Evolutionary conservation across 2,888 invertebrate genomes (phyloP).

Genomic region (Portevinia maculata): DNA sequence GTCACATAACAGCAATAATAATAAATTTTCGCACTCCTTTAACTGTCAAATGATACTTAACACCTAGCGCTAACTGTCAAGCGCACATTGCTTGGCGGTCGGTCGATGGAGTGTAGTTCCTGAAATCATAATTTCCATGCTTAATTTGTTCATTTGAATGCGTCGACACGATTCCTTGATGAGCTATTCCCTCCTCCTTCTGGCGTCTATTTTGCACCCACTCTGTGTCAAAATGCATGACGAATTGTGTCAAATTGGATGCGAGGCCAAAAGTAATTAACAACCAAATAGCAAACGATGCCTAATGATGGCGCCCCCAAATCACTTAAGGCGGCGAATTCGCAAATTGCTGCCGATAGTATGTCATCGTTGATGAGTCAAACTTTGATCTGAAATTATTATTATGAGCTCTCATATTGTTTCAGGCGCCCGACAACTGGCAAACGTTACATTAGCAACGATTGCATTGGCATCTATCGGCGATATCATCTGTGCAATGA

Average conservation of each 20-base stretch:
- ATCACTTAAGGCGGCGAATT: slow-evolving; percentile 58
- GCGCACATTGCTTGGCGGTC: neutral
- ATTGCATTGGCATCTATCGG: slow-evolving; percentile 90
- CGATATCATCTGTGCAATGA: slow-evolving; percentile 93
- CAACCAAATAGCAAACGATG: slow-evolving; percentile 48
- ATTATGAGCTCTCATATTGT: slow-evolving; percentile 29
- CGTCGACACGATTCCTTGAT: slow-evolving; percentile 61
- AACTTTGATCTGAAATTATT: slow-evolving; percentile 37
- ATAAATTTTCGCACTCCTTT: slow-evolving; percentile 50
- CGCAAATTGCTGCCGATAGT: slow-evolving; percentile 38
- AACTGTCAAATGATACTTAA: slow-evolving; percentile 36
- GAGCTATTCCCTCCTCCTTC: slow-evolving; percentile 36
- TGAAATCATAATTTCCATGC: slow-evolving; percentile 57
- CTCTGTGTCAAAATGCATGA: slow-evolving; percentile 44
- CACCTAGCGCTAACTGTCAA: slow-evolving; percentile 21
- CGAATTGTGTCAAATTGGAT: slow-evolving; percentile 69
- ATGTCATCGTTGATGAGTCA: slow-evolving; percentile 64
- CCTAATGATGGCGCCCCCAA: slow-evolving; percentile 67
- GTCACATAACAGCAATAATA: slow-evolving; percentile 39
- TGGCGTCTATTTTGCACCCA: neutral
- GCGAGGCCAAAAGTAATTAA: slow-evolving; percentile 64
- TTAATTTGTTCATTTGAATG: slow-evolving; percentile 66
- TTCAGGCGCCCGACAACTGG: slow-evolving; percentile 76
- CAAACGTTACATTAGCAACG: slow-evolving; percentile 80
- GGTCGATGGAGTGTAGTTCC: slow-evolving; percentile 36